Percentiles rank a stretch among this genome's conserved stretches.
Conservation (phyloP, 2,797 vertebrate species). For the Lateolabrax maculatus region DNA sequence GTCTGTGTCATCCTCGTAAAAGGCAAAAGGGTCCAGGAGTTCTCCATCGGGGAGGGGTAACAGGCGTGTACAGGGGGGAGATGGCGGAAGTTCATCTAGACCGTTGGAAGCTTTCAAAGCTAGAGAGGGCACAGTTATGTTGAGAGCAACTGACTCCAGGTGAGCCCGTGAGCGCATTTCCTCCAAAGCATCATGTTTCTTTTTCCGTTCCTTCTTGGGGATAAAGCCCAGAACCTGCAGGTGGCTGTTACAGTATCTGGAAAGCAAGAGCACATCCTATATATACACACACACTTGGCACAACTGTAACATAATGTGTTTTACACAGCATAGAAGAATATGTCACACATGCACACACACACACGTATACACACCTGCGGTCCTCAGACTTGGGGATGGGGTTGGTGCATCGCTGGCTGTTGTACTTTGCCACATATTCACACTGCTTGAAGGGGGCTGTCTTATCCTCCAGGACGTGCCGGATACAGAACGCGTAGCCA, state of each 20-base stretch:
- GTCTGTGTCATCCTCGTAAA: conserved; percentile 91
- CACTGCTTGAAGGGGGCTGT: conserved; percentile 99
- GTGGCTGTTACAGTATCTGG: conserved; percentile 99
- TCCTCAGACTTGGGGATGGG: conserved; percentile 99
- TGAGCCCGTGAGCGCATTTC: conserved; percentile 94
- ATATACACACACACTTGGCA: conserved; percentile 4
- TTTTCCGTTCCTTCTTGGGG: conserved; percentile 99
- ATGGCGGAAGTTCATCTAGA: conserved; percentile 94
- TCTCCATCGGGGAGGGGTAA: conserved; percentile 92
- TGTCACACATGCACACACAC: background rate
- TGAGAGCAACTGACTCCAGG: conserved; percentile 96
- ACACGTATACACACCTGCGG: conserved; percentile 90
- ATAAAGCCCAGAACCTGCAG: conserved; percentile 99
- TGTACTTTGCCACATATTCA: conserved; percentile 99
- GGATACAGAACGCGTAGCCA: conserved; percentile 99
- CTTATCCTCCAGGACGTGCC: conserved; percentile 99
- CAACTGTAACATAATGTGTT: background rate
- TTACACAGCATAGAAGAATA: background rate
- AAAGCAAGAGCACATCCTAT: conserved; percentile 45
- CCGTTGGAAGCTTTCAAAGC: conserved; percentile 96
- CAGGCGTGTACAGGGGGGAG: conserved; percentile 93
- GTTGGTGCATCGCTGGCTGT: conserved; percentile 99
- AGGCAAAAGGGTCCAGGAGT: conserved; percentile 96
- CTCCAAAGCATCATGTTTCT: conserved; percentile 97
- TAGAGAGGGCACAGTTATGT: conserved; percentile 95